A percentile compares a stretch with the other conserved stretches of the same genome.
Evolutionary conservation across 1,140 invertebrate genomes (phyloP).

Genomic region (Subanguina moxae): DNA sequence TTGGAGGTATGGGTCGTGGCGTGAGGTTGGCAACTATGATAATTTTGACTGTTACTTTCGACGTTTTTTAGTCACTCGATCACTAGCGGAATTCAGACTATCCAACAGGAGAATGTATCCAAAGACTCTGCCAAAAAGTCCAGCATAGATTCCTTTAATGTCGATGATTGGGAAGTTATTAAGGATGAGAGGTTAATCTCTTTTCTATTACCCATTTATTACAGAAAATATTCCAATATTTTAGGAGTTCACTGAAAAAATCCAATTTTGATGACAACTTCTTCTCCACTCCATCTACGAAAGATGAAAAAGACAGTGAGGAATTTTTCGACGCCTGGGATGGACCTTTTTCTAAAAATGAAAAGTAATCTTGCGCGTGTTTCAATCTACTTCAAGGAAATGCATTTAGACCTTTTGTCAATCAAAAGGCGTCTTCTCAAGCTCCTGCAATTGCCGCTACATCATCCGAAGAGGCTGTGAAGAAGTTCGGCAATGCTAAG

Average conservation of each 20-base stretch:
- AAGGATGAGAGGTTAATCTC: constrained; percentile 43
- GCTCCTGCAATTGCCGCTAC: constrained; percentile 19
- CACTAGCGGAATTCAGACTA: constrained; percentile 82
- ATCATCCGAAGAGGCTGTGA: constrained; percentile 41
- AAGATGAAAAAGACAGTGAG: constrained; percentile 23
- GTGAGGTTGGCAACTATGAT: constrained; percentile 55
- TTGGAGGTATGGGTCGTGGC: constrained; percentile 65
- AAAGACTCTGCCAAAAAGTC: constrained; percentile 7
- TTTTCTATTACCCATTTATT: too few relatives aligned
- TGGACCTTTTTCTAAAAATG: background rate
- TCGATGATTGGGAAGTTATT: constrained; percentile 51
- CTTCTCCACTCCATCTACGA: background rate
- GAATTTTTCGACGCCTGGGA: constrained; percentile 52
- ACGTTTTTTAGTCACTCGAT: constrained; percentile 73
- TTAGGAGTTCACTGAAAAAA: background rate
- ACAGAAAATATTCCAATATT: background rate
- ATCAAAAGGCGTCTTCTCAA: constrained; percentile 4
- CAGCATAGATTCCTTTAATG: constrained; percentile 35
- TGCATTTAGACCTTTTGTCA: constrained; percentile 1
- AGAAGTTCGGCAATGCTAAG: constrained; percentile 71
- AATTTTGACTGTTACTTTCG: too few relatives aligned
- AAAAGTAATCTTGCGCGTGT: too few relatives aligned
- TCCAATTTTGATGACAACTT: background rate
- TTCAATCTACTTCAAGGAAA: too few relatives aligned
- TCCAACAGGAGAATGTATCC: constrained; percentile 71